Evolutionary conservation across 2,113 vertebrate genomes (phyloP), one percentile per base, ranked within the genome.

Genomic region (Tachuris rubrigastra): DNA sequence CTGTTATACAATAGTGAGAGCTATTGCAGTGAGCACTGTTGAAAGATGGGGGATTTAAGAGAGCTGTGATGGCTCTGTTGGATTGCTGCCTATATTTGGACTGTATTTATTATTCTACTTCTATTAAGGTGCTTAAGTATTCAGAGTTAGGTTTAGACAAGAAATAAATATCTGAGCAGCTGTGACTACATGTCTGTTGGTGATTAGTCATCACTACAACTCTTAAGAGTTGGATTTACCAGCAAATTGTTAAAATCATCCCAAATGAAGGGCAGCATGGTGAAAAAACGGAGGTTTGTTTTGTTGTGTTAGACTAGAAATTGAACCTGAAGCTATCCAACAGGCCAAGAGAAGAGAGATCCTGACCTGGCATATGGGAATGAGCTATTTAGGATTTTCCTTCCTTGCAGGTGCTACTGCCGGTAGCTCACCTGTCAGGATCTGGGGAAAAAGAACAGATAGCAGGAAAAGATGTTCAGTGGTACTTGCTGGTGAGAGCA

Each of bases 131-230:
- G 88, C 92, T 98, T 96, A 97, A 85, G 90, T 83, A 96, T 97
- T 97, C 92, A 55, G 95, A 95, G 96, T 96, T 97, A 67, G 91
- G 97, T 96, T 96, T 97, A 90, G 95, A 97, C 95, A 96, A 96
- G 97, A 97, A 97, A 87, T 95, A 96, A 97, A 91, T 85, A 94
- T 95, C 92, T 79, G 73, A 96, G 94, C 95, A 94, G 96, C 95
- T 96, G 97, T 86, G 96, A 95, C 93, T 96, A 94, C 97, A 96
- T 95, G 95, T 94, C 95, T 96, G 85, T 87, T 49, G 60, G 86
- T 67, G 82, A 81, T 97, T 97, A 92, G 91, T 95, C 96, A 91
- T 87, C 85, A 81, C 76, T 89, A 47, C 69, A 69, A 37, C 73
- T 90, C 78, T 74, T 58, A 67, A 75, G 72, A 87, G 87, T 60